Evolutionary conservation across 2,797 vertebrate genomes (phyloP), one percentile per base, ranked within the genome.

Genomic region (Odontamblyopus rebecca): DNA sequence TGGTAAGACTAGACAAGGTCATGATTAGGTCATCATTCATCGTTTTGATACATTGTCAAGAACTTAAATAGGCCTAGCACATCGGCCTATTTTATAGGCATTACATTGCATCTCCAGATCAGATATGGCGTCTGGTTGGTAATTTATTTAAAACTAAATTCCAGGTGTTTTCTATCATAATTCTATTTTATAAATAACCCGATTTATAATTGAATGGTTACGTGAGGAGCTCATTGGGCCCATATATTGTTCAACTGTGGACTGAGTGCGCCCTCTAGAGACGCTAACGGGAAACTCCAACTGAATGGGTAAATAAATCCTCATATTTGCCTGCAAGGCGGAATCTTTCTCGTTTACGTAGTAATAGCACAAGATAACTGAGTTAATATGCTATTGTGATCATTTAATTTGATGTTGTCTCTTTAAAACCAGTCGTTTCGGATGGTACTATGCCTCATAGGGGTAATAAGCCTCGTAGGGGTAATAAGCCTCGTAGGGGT

Each of bases 231-330:
- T 18, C n/a, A 1, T 13, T 13, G 23, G 7, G 1, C 5, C 2
- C 41, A 26, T 27, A 23, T 1, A 26, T 15, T 30, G 13, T 60
- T 44, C 30, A 67, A 19, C 59, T 44, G 38, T 32, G 32, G 81
- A 16, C 9, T 51, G 3, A 78, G 27, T 29, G 71, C 85, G 88
- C 86, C 91, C 82, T 68, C 89, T 74, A 57, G 80, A 51, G 93
- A 41, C n/a, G 15, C 0, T 18, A 29, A 16, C 0, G 13, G 0
- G 5, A 68, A 84, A 32, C n/a, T 23, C 30, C 27, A 51, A 6
- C 23, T 0, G 0, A 0, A 18, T 1, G 44, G 4, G 9, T 51
- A 13, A 38, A 5, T 30, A 29, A 26, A 30, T 0, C 38, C 68
- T 79, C 30, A 1, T 5, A 0, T 44, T 11, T 0, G 59, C 59